A percentile compares a stretch with the other conserved stretches of the same genome.
phyloP scores from a whole-genome alignment of 2,888 invertebrate species.

The Pandemis corylana region DNA sequence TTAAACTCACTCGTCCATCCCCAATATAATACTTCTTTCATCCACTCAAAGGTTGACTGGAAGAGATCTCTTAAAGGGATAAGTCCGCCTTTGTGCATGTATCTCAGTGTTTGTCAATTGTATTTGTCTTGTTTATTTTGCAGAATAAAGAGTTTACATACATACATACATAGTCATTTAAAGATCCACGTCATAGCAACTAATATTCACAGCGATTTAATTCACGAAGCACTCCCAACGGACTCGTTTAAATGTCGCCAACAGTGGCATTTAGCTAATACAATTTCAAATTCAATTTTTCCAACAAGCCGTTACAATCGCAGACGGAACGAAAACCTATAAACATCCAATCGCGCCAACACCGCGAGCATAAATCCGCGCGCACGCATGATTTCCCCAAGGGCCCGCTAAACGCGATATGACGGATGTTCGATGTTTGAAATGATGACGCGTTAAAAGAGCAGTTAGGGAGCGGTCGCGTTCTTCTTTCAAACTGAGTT shows the following conservation, averaged over 20 bases:
- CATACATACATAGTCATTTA: too few relatives aligned
- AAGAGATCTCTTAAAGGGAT: too few relatives aligned
- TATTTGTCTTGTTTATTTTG: too few relatives aligned
- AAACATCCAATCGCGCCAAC: constrained; percentile 32
- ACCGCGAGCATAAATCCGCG: constrained; percentile 31
- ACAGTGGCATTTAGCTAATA: constrained; percentile 7
- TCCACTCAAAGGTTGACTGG: too few relatives aligned
- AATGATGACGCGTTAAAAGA: constrained; percentile 1
- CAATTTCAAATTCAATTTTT: constrained; percentile 33
- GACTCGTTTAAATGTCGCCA: not conserved
- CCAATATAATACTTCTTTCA: too few relatives aligned
- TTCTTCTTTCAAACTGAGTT: not conserved
- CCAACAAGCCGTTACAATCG: constrained; percentile 23
- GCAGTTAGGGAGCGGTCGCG: not conserved
- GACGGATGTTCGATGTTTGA: constrained; percentile 20
- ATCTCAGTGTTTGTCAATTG: too few relatives aligned
- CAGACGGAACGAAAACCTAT: constrained; percentile 19
- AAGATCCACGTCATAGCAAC: not conserved
- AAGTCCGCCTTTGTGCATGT: too few relatives aligned
- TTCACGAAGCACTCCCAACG: not conserved
- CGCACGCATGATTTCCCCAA: constrained; percentile 39
- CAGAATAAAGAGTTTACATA: too few relatives aligned
- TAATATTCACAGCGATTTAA: not conserved
- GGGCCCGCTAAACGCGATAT: constrained; percentile 36
- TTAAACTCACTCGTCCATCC: too few relatives aligned